Base-by-base conservation (phyloP, 2,888 invertebrate species). In the Cheilosia scutellata region DNA sequence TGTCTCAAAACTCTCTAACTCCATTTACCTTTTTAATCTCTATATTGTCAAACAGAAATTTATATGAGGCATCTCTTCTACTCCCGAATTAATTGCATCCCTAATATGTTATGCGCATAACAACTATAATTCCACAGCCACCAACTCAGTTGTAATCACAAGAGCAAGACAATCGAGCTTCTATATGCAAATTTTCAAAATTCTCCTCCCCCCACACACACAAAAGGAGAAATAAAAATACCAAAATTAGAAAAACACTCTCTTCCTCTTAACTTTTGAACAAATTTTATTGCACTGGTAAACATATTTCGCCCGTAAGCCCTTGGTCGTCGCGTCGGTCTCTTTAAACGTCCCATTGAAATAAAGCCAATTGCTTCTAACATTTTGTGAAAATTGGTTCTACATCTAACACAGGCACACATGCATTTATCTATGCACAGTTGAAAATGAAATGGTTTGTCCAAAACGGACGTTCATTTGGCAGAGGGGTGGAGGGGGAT, bases 321-420 rank as follows among this genome's bases (percentile, higher is more conserved):
- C 33, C 47, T 40, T 40, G 44, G 16, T 37, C 25, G 72, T 72
- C 16, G n/a, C 6, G 51, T 77, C 33, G 60, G 37, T 72, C 74
- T 70, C 55, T 44, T 60, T 79, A 75, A 84, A 47, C 71, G 71
- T 68, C 47, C 62, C 49, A 58, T 29, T 44, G 51, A 80, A 76
- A 72, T 77, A 47, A 42, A 72, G 76, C 86, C 86, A 86, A 86
- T 86, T 86, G 72, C 72, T 82, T 77, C 72, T 47, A 77, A 77
- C 82, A 86, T 86, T 20, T 77, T 86, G 76, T 82, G 82, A 76
- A 86, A 82, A 86, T 82, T 82, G 66, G 79, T 72, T 79, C 68
- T 53, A 47, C 49, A 66, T 47, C 63, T 62, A 70, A 75, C 74
- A 58, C 44, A 47, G 29, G 49, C 49, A 72, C 13, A 62, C 37